Evolutionary conservation across 2,797 vertebrate species (phyloP).

Genomic region (Phylloscopus collybita): DNA sequence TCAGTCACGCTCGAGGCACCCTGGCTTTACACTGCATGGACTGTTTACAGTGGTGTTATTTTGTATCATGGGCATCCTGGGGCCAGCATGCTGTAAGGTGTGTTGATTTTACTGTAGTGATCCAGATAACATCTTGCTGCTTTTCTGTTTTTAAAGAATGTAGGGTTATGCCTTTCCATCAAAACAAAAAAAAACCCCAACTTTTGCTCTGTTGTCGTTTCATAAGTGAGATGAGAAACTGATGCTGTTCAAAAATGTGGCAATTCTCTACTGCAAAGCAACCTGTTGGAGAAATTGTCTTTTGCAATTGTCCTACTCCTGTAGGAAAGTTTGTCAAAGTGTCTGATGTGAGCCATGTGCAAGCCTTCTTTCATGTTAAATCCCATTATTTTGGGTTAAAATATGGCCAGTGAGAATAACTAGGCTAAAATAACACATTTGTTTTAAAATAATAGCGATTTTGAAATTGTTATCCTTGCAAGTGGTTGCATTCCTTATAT

Average conservation of each 20-base stretch:
- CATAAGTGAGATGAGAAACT: neutral
- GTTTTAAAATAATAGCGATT: neutral
- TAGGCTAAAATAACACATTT: neutral
- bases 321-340: neutral
- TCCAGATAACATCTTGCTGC: neutral
- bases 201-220: neutral
- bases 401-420: neutral
- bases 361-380: neutral
- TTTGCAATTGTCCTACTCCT: neutral
- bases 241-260: neutral
- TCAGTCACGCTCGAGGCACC: neutral
- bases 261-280: neutral
- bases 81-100: neutral
- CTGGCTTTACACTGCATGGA: neutral
- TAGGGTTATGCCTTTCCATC: neutral
- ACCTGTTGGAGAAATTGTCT: neutral
- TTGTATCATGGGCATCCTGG: neutral
- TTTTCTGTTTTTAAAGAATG: neutral
- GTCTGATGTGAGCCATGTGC: neutral
- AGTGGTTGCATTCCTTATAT: accelerated
- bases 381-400: neutral
- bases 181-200: neutral
- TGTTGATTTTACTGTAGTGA: neutral
- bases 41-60: accelerated
- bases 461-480: neutral